Base-by-base conservation (phyloP, 92 coral and sea anemone species). In the Porites cylindrica region DNA sequence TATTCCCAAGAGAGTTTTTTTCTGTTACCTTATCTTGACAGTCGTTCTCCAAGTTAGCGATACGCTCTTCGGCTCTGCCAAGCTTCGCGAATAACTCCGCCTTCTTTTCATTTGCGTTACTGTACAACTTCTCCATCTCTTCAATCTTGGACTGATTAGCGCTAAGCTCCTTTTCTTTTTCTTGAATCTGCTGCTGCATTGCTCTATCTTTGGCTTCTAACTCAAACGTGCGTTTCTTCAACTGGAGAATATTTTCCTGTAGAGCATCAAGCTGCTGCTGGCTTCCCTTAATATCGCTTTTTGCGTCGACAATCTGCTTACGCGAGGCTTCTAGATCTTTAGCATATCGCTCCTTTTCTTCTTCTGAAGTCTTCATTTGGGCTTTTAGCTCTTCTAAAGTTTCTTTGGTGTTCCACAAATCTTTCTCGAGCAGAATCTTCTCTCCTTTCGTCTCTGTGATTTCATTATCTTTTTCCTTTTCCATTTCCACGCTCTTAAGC, bases 131-230 rank as follows among this genome's bases (percentile, higher is more conserved):
- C 51, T 95, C 94, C 58, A 95, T 62, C 71, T 95, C 98, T 13
- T 85, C 83, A 6, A 83, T 75, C 51, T 95, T 95, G 10, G 70
- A 73, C 52, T 89, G 71, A 60, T 77, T 93, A 0, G 90, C 91
- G 12, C 66, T 67, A 14, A 93, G 89, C 47, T 93, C 93, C 16
- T 89, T 93, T 5, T 95, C 96, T 59, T 90, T 90, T 24, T 93
- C 96, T 8, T 80, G 91, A 56, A 93, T 70, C 78, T 81, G 88
- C 67, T 95, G 94, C 50, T 93, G 88, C 38, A 79, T 58, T 16
- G 90, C 80, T 56, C 85, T 86, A 54, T 95, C 98, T 61, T 85
- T 80, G n/a, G 94, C 93, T 76, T 95, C 96, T 20, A 95, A 91
- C 51, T 95, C 93, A 79, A 93, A 91, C 38, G 83, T 90, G 72